Base-by-base conservation (phyloP, 2,888 invertebrate genomes). In the Amblyjoppa fuscipennis region DNA sequence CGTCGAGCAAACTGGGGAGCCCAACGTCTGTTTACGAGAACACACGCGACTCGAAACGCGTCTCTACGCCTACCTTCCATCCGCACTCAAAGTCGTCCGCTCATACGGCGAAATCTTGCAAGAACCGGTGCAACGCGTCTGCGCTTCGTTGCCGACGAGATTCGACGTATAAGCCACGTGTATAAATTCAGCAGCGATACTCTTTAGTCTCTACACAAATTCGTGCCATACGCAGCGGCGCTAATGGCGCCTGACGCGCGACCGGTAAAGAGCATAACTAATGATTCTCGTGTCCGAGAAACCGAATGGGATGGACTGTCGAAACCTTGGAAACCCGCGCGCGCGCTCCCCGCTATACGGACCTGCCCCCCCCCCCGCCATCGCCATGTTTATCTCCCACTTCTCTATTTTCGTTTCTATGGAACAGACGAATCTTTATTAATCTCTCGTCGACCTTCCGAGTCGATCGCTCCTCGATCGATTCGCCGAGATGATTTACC, bases 401-500 rank as follows among this genome's bases (percentile, higher is more conserved):
- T 64, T 34, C 5, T 11, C 31, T 53, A 51, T 69, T 77, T 45
- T 41, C 49, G 34, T 45, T 59, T 69, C 49, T 41, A 78, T 31
- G 56, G 56, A 59, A 69, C 69, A 53, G 28, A 69, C 56, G 64
- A n/a, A 49, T 71, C 71, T 45, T n/a, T 64, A 25, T 28, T 25
- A 71, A 11, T 79, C 49, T 79, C 49, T 25, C 53, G 28, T 31
- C 13, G 38, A 31, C n/a, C 16, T 16, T 68, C 6, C 13, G n/a
- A 41, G 41, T 11, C 41, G 41, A 49, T 49, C 45, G 45, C 13
- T 49, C 45, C 16, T 49, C 16, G 16, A 16, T 3, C 3, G 13
- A 11, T 53, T n/a, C n/a, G 51, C 5, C n/a, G 6, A 20, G 16
- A n/a, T 20, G 11, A 45, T 79, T 88, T 75, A 89, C 89, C 89